Base-by-base conservation (phyloP, 2,797 vertebrate genomes). In the Pangasius krempfi region DNA sequence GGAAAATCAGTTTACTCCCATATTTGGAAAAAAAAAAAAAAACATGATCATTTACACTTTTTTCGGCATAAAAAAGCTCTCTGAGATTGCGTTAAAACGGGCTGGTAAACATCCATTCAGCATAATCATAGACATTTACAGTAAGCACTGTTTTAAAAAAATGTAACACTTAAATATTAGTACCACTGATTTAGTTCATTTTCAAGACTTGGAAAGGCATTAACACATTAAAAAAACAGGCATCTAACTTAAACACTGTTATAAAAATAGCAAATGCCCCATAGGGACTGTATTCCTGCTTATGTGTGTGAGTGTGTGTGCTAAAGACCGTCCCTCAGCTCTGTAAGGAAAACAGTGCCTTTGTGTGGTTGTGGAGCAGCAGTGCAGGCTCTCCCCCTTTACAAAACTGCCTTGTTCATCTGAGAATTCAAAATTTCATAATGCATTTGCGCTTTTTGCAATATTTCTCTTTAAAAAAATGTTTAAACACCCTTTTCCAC, bases 91-190 rank as follows among this genome's bases (percentile, higher is more conserved):
- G 16, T 79, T 33, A 52, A 54, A 58, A 52, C 27, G 27, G 0
- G 40, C 0, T 5, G 22, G 44, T 50, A 44, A 76, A 76, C 16
- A 50, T 54, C 37, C 14, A 14, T 60, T 27, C 30, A 37, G 25
- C 54, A 25, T 6, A 58, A 58, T 58, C 9, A 60, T 33, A 58
- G 33, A 81, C 56, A 81, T 60, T 37, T 81, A 81, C 78, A 81
- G 30, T 12, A 20, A 37, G 30, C 44, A 5, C 18, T 79, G 9
- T 52, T 58, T 56, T 8, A 18, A 13, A 56, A 13, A 44, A 72
- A 6, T 1, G 27, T 68, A 58, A 79, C 50, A 62, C 30, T 87
- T 87, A 89, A 88, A 73, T 87, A 89, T 64, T 85, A 85, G 56
- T 81, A 86, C 54, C 5, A 62, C 13, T 33, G 66, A 27, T 80